Base-by-base conservation (phyloP, 2,888 invertebrate species). In the Megamerina dolium region DNA sequence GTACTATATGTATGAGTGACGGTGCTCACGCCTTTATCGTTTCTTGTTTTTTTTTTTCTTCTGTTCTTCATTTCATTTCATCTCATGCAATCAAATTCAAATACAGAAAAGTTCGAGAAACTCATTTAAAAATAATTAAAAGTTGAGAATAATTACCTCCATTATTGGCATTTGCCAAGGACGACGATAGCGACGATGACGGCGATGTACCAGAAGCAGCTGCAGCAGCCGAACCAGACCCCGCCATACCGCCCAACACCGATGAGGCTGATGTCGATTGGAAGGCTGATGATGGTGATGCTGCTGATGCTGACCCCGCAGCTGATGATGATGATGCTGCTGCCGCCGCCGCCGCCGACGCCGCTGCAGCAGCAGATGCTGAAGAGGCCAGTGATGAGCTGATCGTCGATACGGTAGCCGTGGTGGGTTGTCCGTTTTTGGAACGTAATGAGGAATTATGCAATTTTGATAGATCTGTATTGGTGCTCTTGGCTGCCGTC, bases 401-500 rank as follows among this genome's bases (percentile, higher is more conserved):
- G 46, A 57, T 60, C 51, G 57, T 61, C 51, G 58, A 57, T 40
- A 57, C 60, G 56, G 62, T 59, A 49, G 60, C 79, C 76, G 77
- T 78, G 75, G 78, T 73, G 49, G 66, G 61, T 57, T 68, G 68
- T 56, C 69, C 69, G 42, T 64, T 62, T 56, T 67, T 77, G 62
- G 78, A 76, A 61, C 81, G 80, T 65, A 81, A 79, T 55, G 80
- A 77, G 67, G 78, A 73, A 62, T 75, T 79, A 57, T 81, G 75
- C 55, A 84, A 74, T 57, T 86, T 83, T 63, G 83, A 81, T 73
- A 86, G 83, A 61, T 75, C 80, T 52, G 82, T 75, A 54, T 82
- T 79, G 58, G 82, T 77, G 52, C 81, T 77, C 73, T 86, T 86
- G 45, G 84, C 79, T 46, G 85, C 80, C 53, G 71, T 63, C 56